Conservation (phyloP, 2,113 vertebrate genomes). For the Rhinogobius similis region DNA sequence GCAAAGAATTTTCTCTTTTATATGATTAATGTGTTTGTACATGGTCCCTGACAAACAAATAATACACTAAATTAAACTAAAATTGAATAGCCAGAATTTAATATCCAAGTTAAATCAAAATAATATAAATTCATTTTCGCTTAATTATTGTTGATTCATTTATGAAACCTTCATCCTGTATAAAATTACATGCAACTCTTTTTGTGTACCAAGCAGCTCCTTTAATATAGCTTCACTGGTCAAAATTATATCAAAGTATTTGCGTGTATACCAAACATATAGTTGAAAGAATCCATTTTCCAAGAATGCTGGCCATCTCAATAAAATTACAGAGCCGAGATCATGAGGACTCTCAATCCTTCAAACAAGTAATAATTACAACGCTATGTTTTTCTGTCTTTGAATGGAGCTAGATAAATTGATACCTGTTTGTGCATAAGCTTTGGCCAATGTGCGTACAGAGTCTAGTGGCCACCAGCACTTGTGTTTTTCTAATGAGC, state of each 20-base stretch:
- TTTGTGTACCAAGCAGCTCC: not conserved
- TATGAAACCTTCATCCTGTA: not conserved
- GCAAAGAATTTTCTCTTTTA: no score
- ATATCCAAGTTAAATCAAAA: no score
- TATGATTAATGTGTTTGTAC: no score
- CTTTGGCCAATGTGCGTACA: not conserved
- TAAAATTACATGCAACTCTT: not conserved
- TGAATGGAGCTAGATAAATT: not conserved
- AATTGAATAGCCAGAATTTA: no score
- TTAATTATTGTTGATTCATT: not conserved
- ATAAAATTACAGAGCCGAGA: not conserved
- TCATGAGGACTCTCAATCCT: not conserved
- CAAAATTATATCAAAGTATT: not conserved
- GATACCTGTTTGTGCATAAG: not conserved
- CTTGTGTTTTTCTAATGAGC: conserved; percentile 7
- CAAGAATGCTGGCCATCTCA: not conserved
- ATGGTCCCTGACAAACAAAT: no score
- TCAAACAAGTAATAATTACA: conserved; percentile 6
- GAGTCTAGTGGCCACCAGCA: not conserved
- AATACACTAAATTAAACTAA: no score
- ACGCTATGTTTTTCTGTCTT: not conserved
- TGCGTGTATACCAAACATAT: not conserved
- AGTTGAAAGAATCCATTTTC: not conserved
- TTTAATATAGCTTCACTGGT: not conserved
- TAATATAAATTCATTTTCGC: no score